A percentile compares a stretch with the other conserved stretches of the same genome.
phyloP scores from a whole-genome alignment of 2,888 invertebrate species.

The Heteromyza rotundicornis region DNA sequence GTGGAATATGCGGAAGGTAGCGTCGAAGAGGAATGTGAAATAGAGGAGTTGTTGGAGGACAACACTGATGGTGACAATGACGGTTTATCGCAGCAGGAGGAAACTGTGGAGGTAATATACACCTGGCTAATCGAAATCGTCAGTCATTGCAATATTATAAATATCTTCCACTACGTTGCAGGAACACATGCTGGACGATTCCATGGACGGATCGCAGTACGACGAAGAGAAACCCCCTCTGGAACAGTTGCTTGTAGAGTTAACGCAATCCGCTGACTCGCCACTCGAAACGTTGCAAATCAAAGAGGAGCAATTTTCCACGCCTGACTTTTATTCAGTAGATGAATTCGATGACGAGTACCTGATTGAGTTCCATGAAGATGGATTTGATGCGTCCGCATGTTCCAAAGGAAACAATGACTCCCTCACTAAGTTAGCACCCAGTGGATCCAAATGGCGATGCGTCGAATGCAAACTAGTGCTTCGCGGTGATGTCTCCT shows the following conservation, averaged over 20 bases:
- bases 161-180: no score
- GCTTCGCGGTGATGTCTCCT: slow-evolving; percentile 38
- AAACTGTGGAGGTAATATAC: background rate
- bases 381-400: slow-evolving; percentile 2
- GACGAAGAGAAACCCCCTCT: background rate
- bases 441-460: slow-evolving; percentile 33
- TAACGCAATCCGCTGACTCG: slow-evolving; percentile 21
- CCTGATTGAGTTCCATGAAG: slow-evolving; percentile 23
- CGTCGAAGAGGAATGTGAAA: slow-evolving; percentile 21
- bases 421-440: no score
- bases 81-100: slow-evolving; percentile 9
- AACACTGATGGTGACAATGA: background rate
- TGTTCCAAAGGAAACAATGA: background rate
- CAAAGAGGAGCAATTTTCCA: slow-evolving; percentile 19
- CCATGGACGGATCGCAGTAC: background rate
- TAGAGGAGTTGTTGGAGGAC: slow-evolving; percentile 18
- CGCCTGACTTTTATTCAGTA: slow-evolving; percentile 18
- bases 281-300: no score
- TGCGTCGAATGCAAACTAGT: slow-evolving; percentile 35
- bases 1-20: slow-evolving; percentile 19
- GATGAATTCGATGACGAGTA: slow-evolving; percentile 37
- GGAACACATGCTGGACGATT: background rate
- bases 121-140: background rate
- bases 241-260: slow-evolving; percentile 13
- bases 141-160: no score